phyloP scores from a whole-genome alignment of 2,113 vertebrate genomes.

The Silurus glanis region DNA sequence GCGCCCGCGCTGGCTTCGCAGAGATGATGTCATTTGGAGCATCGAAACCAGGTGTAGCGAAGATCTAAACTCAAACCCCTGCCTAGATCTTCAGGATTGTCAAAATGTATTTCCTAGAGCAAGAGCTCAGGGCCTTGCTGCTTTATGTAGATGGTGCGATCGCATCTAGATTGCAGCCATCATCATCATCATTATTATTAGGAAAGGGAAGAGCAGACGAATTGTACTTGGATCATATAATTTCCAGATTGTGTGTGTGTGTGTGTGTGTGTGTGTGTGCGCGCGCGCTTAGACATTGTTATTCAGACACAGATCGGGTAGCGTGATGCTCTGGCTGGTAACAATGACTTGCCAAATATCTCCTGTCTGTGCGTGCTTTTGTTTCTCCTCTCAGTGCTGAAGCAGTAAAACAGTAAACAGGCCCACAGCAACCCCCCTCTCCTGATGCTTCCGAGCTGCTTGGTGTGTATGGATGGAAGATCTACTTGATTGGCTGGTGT shows the following conservation, averaged over 20 bases:
- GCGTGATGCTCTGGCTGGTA: conserved; percentile 29
- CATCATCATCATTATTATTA: neutral
- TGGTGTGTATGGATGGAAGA: neutral
- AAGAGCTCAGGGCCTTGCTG: conserved; percentile 25
- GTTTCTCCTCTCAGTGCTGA: conserved; percentile 10
- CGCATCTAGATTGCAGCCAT: neutral
- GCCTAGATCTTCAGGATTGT: neutral
- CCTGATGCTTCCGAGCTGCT: neutral
- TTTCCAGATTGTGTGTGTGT: neutral
- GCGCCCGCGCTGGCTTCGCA: conserved; percentile 56
- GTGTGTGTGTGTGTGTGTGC: neutral
- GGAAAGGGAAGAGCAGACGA: neutral
- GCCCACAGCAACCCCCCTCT: too few species aligned
- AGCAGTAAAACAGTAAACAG: neutral
- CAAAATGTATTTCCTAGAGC: neutral
- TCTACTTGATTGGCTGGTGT: neutral
- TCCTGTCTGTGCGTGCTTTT: neutral
- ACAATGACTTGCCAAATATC: conserved; percentile 52
- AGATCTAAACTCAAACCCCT: neutral
- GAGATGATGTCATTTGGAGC: conserved; percentile 75
- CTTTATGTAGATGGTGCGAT: conserved; percentile 44
- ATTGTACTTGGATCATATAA: neutral
- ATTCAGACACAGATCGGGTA: conserved; percentile 12
- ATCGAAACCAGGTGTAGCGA: conserved; percentile 15
- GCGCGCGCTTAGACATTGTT: neutral